Conservation (phyloP, 2,888 invertebrate genomes). For the Galerucella pusilla region DNA sequence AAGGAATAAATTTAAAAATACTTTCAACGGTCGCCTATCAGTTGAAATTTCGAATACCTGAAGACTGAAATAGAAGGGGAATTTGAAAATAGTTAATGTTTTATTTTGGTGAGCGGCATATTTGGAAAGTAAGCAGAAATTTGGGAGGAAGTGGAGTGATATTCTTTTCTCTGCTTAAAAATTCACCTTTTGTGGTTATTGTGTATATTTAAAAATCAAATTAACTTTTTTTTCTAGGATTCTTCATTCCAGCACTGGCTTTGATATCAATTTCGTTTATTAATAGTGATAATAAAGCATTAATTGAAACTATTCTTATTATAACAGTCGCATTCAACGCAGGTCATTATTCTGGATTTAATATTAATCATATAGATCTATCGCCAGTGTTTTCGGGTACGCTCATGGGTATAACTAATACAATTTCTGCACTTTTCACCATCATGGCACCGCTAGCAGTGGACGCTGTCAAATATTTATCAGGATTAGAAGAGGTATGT, state of each 20-base stretch:
- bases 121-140: no score
- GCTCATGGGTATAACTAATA: conserved; percentile 87
- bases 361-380: conserved; percentile 84
- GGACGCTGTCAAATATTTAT: conserved; percentile 68
- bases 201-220: not conserved
- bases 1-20: no score
- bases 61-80: no score
- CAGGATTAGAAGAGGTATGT: conserved; percentile 40
- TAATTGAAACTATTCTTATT: conserved; percentile 75
- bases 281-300: conserved; percentile 63
- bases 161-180: not conserved
- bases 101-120: no score
- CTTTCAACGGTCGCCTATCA: no score
- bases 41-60: no score
- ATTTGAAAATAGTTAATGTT: no score
- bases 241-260: conserved; percentile 74
- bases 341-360: conserved; percentile 79
- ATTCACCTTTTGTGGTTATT: not conserved
- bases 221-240: conserved; percentile 57
- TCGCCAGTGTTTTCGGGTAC: conserved; percentile 87
- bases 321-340: conserved; percentile 81
- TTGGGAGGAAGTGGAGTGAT: no score
- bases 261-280: conserved; percentile 71
- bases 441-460: conserved; percentile 82
- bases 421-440: conserved; percentile 79